phyloP scores from a whole-genome alignment of 2,888 invertebrate species.

The Drosophila acutilabella region DNA sequence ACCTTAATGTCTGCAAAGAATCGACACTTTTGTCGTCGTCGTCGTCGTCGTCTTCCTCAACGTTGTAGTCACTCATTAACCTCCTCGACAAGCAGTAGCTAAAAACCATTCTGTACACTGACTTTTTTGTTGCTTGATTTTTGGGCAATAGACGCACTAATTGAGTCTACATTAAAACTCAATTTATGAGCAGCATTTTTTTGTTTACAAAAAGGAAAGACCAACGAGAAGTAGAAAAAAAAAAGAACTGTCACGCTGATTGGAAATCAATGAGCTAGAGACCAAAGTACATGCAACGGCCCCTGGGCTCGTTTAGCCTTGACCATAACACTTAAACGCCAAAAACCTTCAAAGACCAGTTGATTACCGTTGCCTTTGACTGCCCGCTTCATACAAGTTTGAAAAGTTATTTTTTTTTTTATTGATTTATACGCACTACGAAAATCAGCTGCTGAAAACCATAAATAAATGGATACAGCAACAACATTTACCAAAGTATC shows the following conservation, averaged over 20 bases:
- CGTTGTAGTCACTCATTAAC: conserved; percentile 41
- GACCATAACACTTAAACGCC: conserved; percentile 77
- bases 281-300: conserved; percentile 41
- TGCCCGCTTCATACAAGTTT: conserved; percentile 52
- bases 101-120: conserved; percentile 39
- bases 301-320: conserved; percentile 53
- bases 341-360: conserved; percentile 73
- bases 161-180: conserved; percentile 73
- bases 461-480: conserved; percentile 36
- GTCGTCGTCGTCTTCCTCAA: conserved; percentile 5
- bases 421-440: conserved; percentile 73
- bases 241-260: conserved; percentile 46
- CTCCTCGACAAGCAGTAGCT: conserved; percentile 11
- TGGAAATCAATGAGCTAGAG: conserved; percentile 64
- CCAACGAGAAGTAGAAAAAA: conserved; percentile 18
- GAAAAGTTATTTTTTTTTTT: conserved; percentile 22
- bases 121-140: conserved; percentile 36
- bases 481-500: conserved; percentile 31
- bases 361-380: conserved; percentile 66
- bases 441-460: conserved; percentile 60
- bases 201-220: conserved; percentile 13
- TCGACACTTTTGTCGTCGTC: conserved; percentile 18
- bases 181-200: conserved; percentile 60
- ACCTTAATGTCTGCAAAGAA: conserved; percentile 52
- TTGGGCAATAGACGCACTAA: conserved; percentile 37